phyloP scores from a whole-genome alignment of 2,797 vertebrate species.

The Acanthornis magna region DNA sequence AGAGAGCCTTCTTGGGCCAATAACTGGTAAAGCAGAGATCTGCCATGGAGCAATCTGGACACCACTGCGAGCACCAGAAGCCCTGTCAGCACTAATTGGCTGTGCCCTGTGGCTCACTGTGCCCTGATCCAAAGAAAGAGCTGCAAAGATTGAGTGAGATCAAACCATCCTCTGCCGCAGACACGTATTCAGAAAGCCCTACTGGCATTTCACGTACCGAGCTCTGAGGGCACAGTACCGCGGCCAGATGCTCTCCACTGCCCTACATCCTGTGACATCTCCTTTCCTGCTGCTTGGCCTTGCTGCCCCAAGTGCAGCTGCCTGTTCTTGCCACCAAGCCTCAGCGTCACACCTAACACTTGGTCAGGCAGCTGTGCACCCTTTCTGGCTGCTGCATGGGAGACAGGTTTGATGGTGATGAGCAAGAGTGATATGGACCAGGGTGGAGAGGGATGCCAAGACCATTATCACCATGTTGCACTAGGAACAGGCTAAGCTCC shows the following conservation, averaged over 20 bases:
- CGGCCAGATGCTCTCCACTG: background rate
- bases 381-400: background rate
- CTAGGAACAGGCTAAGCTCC: background rate
- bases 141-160: background rate
- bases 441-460: background rate
- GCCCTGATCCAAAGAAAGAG: background rate
- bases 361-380: background rate
- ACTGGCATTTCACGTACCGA: rapidly evolving
- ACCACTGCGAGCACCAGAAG: background rate
- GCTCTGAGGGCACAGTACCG: background rate
- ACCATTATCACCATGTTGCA: too few species aligned
- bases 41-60: background rate
- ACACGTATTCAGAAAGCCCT: background rate
- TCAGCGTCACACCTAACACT: background rate
- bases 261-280: rapidly evolving
- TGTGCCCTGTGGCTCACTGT: background rate
- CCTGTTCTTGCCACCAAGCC: background rate
- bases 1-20: background rate
- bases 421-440: background rate
- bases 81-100: background rate
- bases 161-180: background rate
- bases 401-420: background rate
- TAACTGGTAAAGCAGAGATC: background rate
- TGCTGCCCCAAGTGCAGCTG: background rate
- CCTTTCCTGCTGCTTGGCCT: background rate